Conservation (phyloP, 2,797 vertebrate genomes). For the Telmatherina bonti region DNA sequence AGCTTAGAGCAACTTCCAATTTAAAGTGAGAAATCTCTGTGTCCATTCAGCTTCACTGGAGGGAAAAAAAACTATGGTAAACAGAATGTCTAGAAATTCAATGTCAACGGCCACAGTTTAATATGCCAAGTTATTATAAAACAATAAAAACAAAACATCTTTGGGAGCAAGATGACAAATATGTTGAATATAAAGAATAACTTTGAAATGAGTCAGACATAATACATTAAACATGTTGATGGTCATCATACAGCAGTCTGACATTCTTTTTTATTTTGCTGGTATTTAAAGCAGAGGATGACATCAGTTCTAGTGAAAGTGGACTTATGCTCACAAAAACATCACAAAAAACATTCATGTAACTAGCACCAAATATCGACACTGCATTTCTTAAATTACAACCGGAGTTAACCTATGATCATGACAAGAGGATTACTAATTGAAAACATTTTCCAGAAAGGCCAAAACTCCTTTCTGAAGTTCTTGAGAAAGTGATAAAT, state of each 20-base stretch:
- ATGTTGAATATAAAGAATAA: not conserved
- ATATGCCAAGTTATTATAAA: not conserved
- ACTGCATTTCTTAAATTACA: not conserved
- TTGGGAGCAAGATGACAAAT: not conserved
- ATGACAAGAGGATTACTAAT: too few species aligned
- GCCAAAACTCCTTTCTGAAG: not conserved
- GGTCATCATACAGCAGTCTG: not conserved
- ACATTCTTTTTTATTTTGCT: not conserved
- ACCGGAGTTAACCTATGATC: not conserved
- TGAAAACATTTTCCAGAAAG: not conserved
- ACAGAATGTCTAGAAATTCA: not conserved
- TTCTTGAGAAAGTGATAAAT: too few species aligned
- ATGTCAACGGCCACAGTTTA: conserved; percentile 3
- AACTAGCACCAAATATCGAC: not conserved
- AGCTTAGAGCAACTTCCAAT: conserved; percentile 9
- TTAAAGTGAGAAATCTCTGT: not conserved
- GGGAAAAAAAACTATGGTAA: conserved; percentile 3
- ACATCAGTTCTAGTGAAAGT: not conserved
- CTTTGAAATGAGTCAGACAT: not conserved
- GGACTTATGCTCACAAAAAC: not conserved
- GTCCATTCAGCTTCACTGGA: conserved; percentile 1
- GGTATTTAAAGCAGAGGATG: not conserved
- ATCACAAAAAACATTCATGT: too few species aligned
- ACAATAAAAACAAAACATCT: not conserved
- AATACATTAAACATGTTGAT: not conserved